phyloP scores from a whole-genome alignment of 2,888 invertebrate species.

The Arctia plantaginis region DNA sequence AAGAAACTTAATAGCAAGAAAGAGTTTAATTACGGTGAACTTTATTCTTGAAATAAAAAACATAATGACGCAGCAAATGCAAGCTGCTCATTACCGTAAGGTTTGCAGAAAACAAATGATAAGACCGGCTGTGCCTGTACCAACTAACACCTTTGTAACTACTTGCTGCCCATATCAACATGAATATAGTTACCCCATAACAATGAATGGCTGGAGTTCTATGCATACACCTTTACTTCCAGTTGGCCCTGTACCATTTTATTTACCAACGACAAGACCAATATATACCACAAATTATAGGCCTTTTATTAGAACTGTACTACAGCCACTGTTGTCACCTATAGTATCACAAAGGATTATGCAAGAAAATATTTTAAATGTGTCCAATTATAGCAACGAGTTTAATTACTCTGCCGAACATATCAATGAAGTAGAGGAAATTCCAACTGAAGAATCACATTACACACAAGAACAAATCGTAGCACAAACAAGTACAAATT shows the following conservation, averaged over 20 bases:
- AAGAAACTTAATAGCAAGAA: constrained; percentile 19
- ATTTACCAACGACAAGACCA: constrained; percentile 27
- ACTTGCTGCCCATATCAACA: constrained; percentile 19
- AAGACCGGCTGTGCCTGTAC: constrained; percentile 12
- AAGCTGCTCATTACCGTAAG: constrained; percentile 2
- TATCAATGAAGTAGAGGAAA: not conserved
- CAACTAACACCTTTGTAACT: not conserved
- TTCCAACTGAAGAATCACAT: constrained; percentile 12
- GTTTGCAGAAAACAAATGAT: constrained; percentile 17
- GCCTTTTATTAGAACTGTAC: constrained; percentile 23
- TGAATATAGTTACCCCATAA: constrained; percentile 23
- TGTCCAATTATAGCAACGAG: constrained; percentile 18
- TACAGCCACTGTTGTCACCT: constrained; percentile 32
- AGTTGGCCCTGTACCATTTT: constrained; percentile 26
- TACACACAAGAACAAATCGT: constrained; percentile 11
- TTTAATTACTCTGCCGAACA: constrained; percentile 6
- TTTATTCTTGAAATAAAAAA: constrained; percentile 22
- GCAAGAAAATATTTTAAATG: constrained; percentile 9
- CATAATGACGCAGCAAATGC: constrained; percentile 23
- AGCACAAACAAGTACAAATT: not conserved
- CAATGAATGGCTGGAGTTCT: constrained; percentile 29
- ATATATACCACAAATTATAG: constrained; percentile 19
- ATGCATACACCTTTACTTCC: constrained; percentile 26
- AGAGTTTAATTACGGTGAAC: constrained; percentile 23
- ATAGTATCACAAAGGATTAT: constrained; percentile 24